Evolutionary conservation across 2,113 vertebrate species (phyloP), one percentile per base, ranked within the genome.

Genomic region (Lophius piscatorius): DNA sequence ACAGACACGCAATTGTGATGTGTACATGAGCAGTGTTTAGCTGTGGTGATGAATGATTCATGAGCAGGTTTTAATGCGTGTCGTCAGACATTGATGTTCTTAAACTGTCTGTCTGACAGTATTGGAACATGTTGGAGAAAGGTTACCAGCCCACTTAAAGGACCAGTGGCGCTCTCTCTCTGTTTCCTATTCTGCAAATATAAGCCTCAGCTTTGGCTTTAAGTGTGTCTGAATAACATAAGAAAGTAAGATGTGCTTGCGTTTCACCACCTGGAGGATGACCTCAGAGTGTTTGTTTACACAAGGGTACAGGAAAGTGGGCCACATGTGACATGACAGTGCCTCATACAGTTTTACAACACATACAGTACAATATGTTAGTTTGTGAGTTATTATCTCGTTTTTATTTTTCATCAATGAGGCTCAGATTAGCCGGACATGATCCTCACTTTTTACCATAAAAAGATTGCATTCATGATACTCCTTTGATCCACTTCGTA

Each of bases 281-380:
- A 82, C 82, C 82, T 79, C 76, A 57, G 72, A 80, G 82, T 83
- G 77, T 86, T 81, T 80, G 64, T 86, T 84, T 88, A 84, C 83
- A 66, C 61, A 76, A 69, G 28, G 42, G 22, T 66, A 69, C 60
- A 68, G 64, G 70, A 85, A 86, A 83, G 69, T 81, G 62, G 80
- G 74, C 77, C 85, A 83, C 59, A 57, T 71, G 74, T 68, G 74
- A 81, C 17, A 48, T 33, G 63, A 70, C 57, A 39, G 38, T 54
- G 44, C 70, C 60, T 70, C 38, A 48, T 57, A 62, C 41, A 48
- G 71, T 67, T 17, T 70, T 58, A 60, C 63, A 41, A 23, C 14
- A 20, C 38, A 31, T 22, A 28, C 39, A 33, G 18, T 69, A 42
- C 76, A 54, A 29, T 62, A 29, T 61, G 38, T 56, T 20, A 17